Base-by-base conservation (phyloP, 2,113 vertebrate genomes). In the Semnornis frantzii region DNA sequence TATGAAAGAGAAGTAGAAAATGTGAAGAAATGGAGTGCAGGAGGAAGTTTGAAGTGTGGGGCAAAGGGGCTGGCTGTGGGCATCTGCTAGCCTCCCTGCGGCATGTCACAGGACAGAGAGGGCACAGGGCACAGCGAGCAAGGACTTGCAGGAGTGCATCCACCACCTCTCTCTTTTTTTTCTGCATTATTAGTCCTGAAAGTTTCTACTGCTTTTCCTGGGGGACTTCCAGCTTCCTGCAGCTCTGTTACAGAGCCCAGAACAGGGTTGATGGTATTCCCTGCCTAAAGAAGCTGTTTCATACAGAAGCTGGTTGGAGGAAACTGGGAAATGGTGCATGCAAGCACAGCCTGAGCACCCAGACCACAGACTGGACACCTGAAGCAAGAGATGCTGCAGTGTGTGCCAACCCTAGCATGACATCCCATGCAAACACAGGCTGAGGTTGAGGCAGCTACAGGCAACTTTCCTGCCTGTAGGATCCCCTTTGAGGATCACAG, bases 401-500 rank as follows among this genome's bases (percentile, higher is more conserved):
- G 9, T 8, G 74, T 39, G 74, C 74, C 44, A 31, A 9, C 42
- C 28, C 5, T 2, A 30, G 37, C 3, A 2, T 5, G 25, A 31
- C 31, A 6, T 11, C 55, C 55, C 63, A 73, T 6, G 21, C 30
- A 4, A 15, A 5, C 3, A 3, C 57, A 9, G 39, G 65, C 80
- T 27, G 65, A 25, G 34, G 21, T 10, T 5, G 7, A 31, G 42
- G 69, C 70, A 44, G 57, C 25, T 21, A 39, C 37, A 39, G 37
- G 33, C 27, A 3, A 12, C 16, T n/a, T 30, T 19, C 42, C 57
- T 4, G 7, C 33, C 33, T 24, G 7, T 2, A 5, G 3, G 12
- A 25, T 59, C 30, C n/a, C 0, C 0, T 2, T 0, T 9, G n/a
- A 42, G 24, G 14, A 4, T 37, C 31, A 20, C 44, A 46, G 42